Percentiles rank a stretch among this genome's conserved stretches.
phyloP scores from a whole-genome alignment of 2,113 vertebrate species.

The Lethenteron camtschaticum region DNA sequence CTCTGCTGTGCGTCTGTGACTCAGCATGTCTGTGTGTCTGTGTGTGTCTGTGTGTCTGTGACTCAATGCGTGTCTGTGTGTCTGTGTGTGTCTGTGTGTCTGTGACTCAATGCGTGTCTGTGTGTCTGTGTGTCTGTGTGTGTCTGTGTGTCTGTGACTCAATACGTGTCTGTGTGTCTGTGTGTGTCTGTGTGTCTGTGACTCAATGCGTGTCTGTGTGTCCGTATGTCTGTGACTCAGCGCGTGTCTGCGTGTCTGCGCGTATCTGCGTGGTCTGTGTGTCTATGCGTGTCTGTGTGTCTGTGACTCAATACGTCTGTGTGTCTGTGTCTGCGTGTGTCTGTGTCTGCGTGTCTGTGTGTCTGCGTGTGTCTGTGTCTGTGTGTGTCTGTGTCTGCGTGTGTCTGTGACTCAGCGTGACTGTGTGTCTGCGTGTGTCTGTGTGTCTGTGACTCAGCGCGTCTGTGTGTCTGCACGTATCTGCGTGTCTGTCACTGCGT shows the following conservation, averaged over 20 bases:
- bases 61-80: not conserved
- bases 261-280: not conserved
- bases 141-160: not conserved
- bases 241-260: not conserved
- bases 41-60: not conserved
- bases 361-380: not conserved
- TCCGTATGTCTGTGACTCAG: not conserved
- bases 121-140: slow-evolving; percentile 3
- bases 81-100: not conserved
- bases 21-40: not conserved
- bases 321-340: not conserved
- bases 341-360: not conserved
- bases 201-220: not conserved
- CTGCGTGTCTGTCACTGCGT: not conserved
- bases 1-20: not conserved
- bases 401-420: not conserved
- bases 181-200: slow-evolving; percentile 2
- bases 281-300: not conserved
- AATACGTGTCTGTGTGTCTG: too few species aligned
- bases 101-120: not conserved
- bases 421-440: not conserved
- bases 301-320: not conserved
- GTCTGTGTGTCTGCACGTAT: not conserved
- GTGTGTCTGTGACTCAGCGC: not conserved
- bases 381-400: not conserved